Percentiles rank a stretch among this genome's conserved stretches.
phyloP scores from a whole-genome alignment of 30 jellyfish, hydroid and myxozoan species.

The Clytia hemisphaerica region DNA sequence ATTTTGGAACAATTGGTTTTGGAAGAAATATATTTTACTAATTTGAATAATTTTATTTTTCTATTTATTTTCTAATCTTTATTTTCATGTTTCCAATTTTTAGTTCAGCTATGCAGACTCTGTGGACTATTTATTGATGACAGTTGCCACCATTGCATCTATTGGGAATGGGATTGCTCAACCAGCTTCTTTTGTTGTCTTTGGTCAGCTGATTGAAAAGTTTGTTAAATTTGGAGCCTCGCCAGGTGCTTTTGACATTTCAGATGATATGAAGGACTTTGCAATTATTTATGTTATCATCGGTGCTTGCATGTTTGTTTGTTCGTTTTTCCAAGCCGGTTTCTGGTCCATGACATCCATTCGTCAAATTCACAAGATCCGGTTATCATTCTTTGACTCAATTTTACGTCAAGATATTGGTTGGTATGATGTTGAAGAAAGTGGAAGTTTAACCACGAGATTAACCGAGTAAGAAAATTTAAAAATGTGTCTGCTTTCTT shows the following conservation, averaged over 20 bases:
- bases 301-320: constrained; percentile 38
- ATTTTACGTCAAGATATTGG: constrained; percentile 70
- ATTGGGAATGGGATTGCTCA: constrained; percentile 86
- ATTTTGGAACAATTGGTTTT: too few species aligned
- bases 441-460: constrained; percentile 68
- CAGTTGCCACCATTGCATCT: constrained; percentile 61
- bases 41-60: too few species aligned
- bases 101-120: constrained; percentile 70
- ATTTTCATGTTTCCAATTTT: too few species aligned
- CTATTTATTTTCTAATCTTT: too few species aligned
- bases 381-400: constrained; percentile 35
- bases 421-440: constrained; percentile 71
- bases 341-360: constrained; percentile 72
- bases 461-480: constrained; percentile 49
- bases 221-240: constrained; percentile 32
- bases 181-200: constrained; percentile 63
- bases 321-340: constrained; percentile 70
- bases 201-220: constrained; percentile 75
- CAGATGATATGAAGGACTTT: constrained; percentile 54
- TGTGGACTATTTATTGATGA: constrained; percentile 37
- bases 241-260: constrained; percentile 26
- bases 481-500: background rate
- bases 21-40: too few species aligned
- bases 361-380: constrained; percentile 55
- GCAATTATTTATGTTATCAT: constrained; percentile 55